Percentiles rank a stretch among this genome's conserved stretches.
Evolutionary conservation across 2,113 vertebrate species (phyloP).

Genomic region (Chamaetylas fuelleborni): DNA sequence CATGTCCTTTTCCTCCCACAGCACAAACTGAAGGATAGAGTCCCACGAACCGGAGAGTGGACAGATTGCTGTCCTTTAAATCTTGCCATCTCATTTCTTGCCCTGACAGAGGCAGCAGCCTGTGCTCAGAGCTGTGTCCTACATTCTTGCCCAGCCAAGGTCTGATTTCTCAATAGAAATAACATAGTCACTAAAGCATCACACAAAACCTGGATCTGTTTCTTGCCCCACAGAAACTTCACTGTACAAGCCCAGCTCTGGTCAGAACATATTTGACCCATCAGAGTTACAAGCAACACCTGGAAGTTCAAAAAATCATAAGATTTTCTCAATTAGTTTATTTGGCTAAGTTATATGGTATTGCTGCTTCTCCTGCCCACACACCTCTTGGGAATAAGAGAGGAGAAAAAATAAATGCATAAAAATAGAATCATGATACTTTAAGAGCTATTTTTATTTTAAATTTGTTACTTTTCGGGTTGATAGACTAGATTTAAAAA

Average conservation of each 20-base stretch:
- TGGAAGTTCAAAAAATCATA: background rate
- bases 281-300: background rate
- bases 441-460: constrained; percentile 18
- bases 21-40: background rate
- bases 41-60: background rate
- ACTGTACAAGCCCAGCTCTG: background rate
- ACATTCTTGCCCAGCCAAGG: constrained; percentile 9
- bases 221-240: background rate
- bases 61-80: constrained; percentile 6
- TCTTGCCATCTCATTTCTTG: constrained; percentile 10
- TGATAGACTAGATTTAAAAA: background rate
- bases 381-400: background rate
- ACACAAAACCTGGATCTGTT: background rate
- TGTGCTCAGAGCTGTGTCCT: background rate
- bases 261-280: background rate
- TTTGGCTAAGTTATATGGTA: background rate
- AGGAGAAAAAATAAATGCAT: background rate
- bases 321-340: background rate
- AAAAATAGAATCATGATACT: background rate
- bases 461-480: background rate
- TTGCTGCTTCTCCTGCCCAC: background rate
- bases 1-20: background rate
- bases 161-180: constrained; percentile 13
- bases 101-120: background rate
- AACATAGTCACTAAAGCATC: background rate